Percentiles rank a stretch among this genome's conserved stretches.
phyloP scores from a whole-genome alignment of 2,113 vertebrate genomes.

The Podocnemis expansa region DNA sequence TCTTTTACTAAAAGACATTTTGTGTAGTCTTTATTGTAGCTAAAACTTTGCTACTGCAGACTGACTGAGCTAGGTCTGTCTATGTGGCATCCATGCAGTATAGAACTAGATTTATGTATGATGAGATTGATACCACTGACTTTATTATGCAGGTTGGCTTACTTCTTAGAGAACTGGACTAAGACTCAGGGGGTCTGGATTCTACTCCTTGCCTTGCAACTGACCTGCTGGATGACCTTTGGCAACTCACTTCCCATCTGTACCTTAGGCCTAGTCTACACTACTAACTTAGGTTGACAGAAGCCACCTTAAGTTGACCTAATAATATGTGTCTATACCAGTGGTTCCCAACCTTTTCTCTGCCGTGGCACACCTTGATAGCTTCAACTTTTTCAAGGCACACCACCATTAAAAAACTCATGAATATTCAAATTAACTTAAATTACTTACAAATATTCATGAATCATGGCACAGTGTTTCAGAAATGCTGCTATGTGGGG shows the following conservation, averaged over 20 bases:
- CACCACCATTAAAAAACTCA: too few species aligned
- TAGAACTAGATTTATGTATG: neutral
- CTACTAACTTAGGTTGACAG: too few species aligned
- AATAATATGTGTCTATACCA: too few species aligned
- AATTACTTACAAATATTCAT: too few species aligned
- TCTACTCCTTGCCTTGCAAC: neutral
- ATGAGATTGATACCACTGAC: neutral
- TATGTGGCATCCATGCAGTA: neutral
- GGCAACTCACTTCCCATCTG: neutral
- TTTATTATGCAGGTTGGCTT: neutral
- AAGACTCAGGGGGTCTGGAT: neutral
- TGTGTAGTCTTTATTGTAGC: neutral
- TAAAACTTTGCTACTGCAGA: neutral
- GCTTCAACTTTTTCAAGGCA: too few species aligned
- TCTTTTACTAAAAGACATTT: neutral
- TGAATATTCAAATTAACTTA: too few species aligned
- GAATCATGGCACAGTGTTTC: too few species aligned
- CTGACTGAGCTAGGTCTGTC: neutral
- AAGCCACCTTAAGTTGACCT: too few species aligned
- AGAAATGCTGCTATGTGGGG: too few species aligned
- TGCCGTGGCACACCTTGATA: too few species aligned
- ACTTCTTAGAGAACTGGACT: neutral
- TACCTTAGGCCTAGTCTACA: too few species aligned
- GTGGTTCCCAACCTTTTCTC: too few species aligned
- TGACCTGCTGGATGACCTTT: neutral